Conservation (phyloP, 2,113 vertebrate species). For the Grus americana region DNA sequence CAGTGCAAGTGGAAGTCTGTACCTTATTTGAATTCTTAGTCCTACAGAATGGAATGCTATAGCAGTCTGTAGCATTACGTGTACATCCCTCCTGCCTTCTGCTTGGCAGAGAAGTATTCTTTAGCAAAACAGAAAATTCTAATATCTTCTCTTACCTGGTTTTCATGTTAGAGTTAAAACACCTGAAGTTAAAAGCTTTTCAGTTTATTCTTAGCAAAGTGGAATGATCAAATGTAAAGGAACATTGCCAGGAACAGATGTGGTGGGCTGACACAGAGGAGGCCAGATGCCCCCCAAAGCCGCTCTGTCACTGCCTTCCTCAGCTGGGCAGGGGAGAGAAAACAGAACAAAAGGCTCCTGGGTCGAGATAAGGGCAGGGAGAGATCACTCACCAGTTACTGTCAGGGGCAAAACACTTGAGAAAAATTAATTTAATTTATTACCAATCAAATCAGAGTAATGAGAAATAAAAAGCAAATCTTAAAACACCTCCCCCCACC, state of each 20-base stretch:
- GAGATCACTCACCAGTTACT: too few relatives aligned
- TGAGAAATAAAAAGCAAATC: too few relatives aligned
- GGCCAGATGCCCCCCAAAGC: too few relatives aligned
- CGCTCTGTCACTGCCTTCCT: too few relatives aligned
- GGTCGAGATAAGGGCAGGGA: too few relatives aligned
- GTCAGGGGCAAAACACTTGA: too few relatives aligned
- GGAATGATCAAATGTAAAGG: neutral
- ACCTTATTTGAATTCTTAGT: neutral
- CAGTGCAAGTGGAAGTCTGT: neutral
- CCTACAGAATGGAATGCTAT: neutral
- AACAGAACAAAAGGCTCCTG: too few relatives aligned
- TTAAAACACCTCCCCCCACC: too few relatives aligned
- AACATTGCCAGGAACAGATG: neutral
- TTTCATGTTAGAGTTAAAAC: neutral
- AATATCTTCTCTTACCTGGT: neutral
- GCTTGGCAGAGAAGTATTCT: neutral
- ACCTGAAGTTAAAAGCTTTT: neutral
- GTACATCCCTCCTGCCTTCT: neutral
- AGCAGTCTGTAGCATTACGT: neutral
- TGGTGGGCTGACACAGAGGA: too few relatives aligned
- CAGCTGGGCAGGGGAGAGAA: too few relatives aligned
- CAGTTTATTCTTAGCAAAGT: slow-evolving; percentile 7
- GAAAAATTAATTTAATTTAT: too few relatives aligned
- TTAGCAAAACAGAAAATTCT: neutral
- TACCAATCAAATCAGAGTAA: too few relatives aligned